A percentile compares a stretch with the other conserved stretches of the same genome.
Conservation (phyloP, 2,888 invertebrate species). For the Leptinotarsa juncta region DNA sequence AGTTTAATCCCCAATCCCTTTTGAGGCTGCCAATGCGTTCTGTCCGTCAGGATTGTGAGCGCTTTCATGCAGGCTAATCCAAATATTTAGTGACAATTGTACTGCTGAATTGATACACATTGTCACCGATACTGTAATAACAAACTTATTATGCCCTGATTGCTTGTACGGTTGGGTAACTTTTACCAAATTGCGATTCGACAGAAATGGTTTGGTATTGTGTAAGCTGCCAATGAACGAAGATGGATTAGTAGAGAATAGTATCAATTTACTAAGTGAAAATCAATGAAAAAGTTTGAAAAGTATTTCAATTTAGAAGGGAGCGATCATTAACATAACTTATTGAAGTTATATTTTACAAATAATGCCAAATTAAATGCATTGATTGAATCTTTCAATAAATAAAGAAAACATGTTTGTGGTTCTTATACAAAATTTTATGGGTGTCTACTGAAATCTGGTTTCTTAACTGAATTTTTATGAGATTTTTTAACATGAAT, state of each 20-base stretch:
- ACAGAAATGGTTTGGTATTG: not conserved
- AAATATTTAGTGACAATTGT: constrained; percentile 56
- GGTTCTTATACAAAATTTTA: no score
- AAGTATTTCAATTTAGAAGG: no score
- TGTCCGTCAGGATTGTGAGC: constrained; percentile 53
- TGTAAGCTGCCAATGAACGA: constrained; percentile 14
- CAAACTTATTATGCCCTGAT: constrained; percentile 46
- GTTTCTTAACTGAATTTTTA: no score
- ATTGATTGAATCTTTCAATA: no score
- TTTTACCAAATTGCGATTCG: not conserved
- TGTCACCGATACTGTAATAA: constrained; percentile 48
- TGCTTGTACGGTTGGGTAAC: constrained; percentile 30
- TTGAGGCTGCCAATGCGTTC: constrained; percentile 47
- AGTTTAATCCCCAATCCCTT: constrained; percentile 52
- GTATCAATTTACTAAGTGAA: not conserved
- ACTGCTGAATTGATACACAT: constrained; percentile 49
- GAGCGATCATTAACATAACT: no score
- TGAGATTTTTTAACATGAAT: no score
- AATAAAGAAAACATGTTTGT: no score
- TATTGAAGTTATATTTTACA: no score
- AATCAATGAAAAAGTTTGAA: not conserved
- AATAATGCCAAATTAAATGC: no score
- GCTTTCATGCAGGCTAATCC: constrained; percentile 53
- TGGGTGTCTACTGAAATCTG: no score
- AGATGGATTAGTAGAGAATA: constrained; percentile 2